Percentiles rank a stretch among this genome's conserved stretches.
Conservation (phyloP, 2,888 invertebrate genomes). For the Zygothrica quintamaculata region DNA sequence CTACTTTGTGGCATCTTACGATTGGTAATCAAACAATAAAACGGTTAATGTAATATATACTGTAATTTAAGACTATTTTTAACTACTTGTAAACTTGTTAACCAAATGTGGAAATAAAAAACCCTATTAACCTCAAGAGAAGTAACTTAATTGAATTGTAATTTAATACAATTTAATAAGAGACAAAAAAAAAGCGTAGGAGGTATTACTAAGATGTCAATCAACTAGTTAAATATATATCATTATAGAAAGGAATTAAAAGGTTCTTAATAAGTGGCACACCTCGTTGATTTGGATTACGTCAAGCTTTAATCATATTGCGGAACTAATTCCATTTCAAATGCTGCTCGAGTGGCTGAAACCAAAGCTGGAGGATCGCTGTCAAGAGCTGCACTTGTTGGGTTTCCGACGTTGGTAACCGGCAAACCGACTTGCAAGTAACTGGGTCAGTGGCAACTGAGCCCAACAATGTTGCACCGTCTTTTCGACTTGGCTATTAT, state of each 20-base stretch:
- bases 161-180: too few species aligned
- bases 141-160: too few species aligned
- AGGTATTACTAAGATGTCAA: too few species aligned
- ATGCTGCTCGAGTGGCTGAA: slow-evolving; percentile 16
- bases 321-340: slow-evolving; percentile 61
- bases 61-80: too few species aligned
- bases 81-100: too few species aligned
- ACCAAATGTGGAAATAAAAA: too few species aligned
- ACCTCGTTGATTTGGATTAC: slow-evolving; percentile 55
- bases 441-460: slow-evolving; percentile 80
- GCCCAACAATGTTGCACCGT: slow-evolving; percentile 42
- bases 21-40: too few species aligned
- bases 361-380: slow-evolving; percentile 60
- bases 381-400: slow-evolving; percentile 60
- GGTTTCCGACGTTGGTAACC: slow-evolving; percentile 64
- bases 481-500: slow-evolving; percentile 64
- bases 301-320: slow-evolving; percentile 70
- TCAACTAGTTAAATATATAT: too few species aligned
- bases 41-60: too few species aligned
- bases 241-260: not conserved
- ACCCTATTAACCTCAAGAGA: too few species aligned
- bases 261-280: slow-evolving; percentile 33
- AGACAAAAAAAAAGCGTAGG: too few species aligned
- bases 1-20: too few species aligned
- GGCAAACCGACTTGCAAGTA: slow-evolving; percentile 55